These are phyloP conservation scores for Neomorphus geoffroyi DNA, from an alignment of 2,797 vertebrate species.

Conservation along the genomic window DNA sequence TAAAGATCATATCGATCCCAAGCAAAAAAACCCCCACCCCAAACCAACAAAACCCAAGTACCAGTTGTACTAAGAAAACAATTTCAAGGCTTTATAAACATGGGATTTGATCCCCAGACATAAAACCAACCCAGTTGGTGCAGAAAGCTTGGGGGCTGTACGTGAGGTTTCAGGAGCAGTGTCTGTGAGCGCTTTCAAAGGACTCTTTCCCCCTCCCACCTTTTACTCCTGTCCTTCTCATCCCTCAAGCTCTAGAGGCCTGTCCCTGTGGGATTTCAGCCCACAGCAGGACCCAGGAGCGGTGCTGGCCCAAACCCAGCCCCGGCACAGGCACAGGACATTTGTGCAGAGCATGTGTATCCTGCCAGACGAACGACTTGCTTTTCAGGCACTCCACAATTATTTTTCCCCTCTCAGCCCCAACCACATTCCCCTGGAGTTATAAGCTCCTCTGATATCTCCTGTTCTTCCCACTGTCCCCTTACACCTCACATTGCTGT, in stretches of 20 bases:
- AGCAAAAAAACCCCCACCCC: not conserved
- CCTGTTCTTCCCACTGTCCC: not conserved
- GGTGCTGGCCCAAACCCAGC: not conserved
- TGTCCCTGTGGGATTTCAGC: not conserved
- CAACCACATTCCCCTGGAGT: not conserved
- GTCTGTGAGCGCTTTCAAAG: not conserved
- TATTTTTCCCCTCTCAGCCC: not conserved
- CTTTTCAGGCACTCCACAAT: not conserved
- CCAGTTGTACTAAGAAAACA: not conserved
- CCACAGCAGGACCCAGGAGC: not conserved
- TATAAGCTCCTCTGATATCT: not conserved
- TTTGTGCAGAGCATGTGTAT: not conserved
- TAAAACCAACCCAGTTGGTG: fast-evolving
- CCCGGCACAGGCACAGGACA: fast-evolving
- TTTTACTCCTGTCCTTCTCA: not conserved
- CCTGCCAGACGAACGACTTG: fast-evolving
- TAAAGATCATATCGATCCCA: not conserved
- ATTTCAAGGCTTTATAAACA: not conserved
- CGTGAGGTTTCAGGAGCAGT: not conserved
- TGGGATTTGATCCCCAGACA: not conserved
- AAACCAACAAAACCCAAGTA: not conserved
- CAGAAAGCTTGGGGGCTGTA: not conserved
- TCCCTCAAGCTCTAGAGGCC: not conserved
- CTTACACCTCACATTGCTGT: not conserved
- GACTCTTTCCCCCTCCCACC: not conserved